phyloP scores from a whole-genome alignment of 2,888 invertebrate genomes.

The Zele albiditarsus region DNA sequence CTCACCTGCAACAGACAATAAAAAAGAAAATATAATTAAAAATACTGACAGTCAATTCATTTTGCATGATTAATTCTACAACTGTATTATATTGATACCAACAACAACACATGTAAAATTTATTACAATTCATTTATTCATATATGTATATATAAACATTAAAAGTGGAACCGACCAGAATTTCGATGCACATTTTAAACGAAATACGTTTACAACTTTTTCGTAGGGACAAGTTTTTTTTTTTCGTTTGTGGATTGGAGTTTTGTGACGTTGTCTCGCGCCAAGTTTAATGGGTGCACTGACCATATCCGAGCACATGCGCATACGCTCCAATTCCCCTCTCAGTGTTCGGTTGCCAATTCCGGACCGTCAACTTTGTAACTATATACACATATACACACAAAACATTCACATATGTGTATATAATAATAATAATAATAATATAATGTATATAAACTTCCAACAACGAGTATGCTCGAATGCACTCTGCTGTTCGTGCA shows the following conservation, averaged over 20 bases:
- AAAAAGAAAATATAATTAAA: constrained; percentile 13
- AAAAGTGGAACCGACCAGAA: neutral
- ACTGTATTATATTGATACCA: too few relatives aligned
- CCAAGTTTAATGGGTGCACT: constrained; percentile 57
- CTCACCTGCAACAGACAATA: constrained; percentile 66
- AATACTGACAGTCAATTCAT: constrained; percentile 9
- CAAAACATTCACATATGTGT: too few relatives aligned
- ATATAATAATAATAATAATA: too few relatives aligned
- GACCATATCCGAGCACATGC: constrained; percentile 53
- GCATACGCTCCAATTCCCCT: constrained; percentile 61
- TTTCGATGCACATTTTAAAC: neutral
- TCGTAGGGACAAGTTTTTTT: constrained; percentile 59
- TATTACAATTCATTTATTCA: neutral
- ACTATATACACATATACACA: constrained; percentile 4
- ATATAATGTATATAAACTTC: neutral
- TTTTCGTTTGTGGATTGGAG: constrained; percentile 24
- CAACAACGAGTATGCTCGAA: neutral
- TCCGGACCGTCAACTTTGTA: constrained; percentile 25
- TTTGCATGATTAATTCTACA: neutral
- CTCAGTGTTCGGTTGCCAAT: constrained; percentile 13
- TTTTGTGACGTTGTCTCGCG: constrained; percentile 41
- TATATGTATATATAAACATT: neutral
- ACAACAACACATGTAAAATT: neutral
- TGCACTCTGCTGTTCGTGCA: neutral
- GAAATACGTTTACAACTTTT: constrained; percentile 46